phyloP scores from a whole-genome alignment of 2,797 vertebrate genomes.

The Eulemur mongoz region DNA sequence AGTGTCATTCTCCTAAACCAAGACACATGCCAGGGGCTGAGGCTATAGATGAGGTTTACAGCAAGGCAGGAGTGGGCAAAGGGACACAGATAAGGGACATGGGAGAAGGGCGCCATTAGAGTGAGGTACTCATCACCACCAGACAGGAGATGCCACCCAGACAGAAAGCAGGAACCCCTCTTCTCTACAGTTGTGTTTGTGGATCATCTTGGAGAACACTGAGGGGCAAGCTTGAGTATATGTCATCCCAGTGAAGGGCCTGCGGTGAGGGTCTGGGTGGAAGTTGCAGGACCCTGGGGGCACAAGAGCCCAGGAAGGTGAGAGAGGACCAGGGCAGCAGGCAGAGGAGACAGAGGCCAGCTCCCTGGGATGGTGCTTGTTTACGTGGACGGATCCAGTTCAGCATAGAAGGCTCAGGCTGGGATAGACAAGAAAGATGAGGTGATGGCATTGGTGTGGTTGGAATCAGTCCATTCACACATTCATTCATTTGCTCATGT shows the following conservation, averaged over 20 bases:
- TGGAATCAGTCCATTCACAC: not conserved
- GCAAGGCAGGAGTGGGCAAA: not conserved
- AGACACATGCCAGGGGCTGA: not conserved
- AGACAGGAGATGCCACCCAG: not conserved
- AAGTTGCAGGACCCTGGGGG: not conserved
- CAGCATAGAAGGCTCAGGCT: not conserved
- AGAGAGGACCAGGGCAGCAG: not conserved
- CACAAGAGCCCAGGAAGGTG: not conserved
- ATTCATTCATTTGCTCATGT: not conserved
- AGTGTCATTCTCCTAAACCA: not conserved
- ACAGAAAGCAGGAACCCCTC: not conserved
- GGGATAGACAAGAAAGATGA: not conserved
- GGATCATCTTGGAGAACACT: not conserved
- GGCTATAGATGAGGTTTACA: not conserved
- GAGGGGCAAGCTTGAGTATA: not conserved
- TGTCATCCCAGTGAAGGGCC: not conserved
- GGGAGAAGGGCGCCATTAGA: not conserved
- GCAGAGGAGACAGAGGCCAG: not conserved
- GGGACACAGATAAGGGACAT: not conserved
- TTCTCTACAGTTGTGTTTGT: not conserved
- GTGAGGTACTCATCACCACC: not conserved
- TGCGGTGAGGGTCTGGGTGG: not conserved
- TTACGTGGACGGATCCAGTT: not conserved
- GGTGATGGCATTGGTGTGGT: not conserved
- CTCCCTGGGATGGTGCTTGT: not conserved